Percentiles rank a stretch among this genome's conserved stretches.
Evolutionary conservation across 1,140 invertebrate genomes (phyloP).

Genomic region (Mizuhopecten yessoensis): DNA sequence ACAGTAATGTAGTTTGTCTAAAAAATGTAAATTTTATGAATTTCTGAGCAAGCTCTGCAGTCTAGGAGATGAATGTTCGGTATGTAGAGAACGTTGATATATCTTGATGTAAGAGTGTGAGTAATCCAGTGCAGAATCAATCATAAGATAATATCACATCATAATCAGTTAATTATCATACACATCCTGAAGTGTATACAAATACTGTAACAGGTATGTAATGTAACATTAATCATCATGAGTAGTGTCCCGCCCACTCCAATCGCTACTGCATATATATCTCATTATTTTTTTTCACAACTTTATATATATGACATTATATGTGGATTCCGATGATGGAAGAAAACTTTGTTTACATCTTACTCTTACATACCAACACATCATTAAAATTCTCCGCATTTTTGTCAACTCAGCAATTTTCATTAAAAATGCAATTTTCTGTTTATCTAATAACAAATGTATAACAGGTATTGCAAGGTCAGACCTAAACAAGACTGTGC

Average conservation of each 20-base stretch:
- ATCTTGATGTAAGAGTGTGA: neutral
- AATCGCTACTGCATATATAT: too few species aligned
- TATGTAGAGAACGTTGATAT: neutral
- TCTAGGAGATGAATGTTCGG: neutral
- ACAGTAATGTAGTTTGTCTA: neutral
- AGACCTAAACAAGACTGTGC: neutral
- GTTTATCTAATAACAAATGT: neutral
- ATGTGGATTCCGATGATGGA: too few species aligned
- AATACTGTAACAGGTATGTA: too few species aligned
- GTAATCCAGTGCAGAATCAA: neutral
- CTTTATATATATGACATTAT: too few species aligned
- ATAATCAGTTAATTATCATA: neutral
- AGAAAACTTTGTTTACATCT: neutral
- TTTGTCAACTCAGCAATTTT: slow-evolving; percentile 33
- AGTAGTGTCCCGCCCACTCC: too few species aligned
- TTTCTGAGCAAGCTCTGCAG: neutral
- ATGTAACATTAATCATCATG: too few species aligned
- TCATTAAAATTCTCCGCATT: neutral
- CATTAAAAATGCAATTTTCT: neutral
- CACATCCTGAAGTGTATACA: too few species aligned
- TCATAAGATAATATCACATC: too few species aligned
- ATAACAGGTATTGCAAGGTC: neutral
- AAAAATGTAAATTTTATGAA: slow-evolving; percentile 9
- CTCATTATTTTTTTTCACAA: too few species aligned
- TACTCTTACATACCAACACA: neutral